Percentiles rank a stretch among this genome's conserved stretches.
Conservation (phyloP, 35 echinoderm and acorn worm species). For the Apostichopus japonicus region DNA sequence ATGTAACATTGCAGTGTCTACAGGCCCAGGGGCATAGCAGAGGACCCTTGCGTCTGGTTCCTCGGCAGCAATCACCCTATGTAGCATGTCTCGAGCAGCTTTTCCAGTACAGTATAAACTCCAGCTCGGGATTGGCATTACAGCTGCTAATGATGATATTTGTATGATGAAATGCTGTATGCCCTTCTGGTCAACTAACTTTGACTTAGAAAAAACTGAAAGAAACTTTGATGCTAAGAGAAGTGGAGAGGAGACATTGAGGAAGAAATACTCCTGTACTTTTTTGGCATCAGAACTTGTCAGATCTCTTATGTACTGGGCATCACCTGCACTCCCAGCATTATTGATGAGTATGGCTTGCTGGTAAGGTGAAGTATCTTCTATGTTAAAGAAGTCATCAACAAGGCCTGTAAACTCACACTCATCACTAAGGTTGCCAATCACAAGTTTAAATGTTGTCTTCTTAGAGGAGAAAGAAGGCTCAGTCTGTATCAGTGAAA, state of each 20-base stretch:
- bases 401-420: neutral
- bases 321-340: slow-evolving; percentile 68
- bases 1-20: slow-evolving; percentile 68
- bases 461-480: slow-evolving; percentile 18
- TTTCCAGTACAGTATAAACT: slow-evolving; percentile 66
- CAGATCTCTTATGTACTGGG: slow-evolving; percentile 28
- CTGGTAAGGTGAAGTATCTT: slow-evolving; percentile 58
- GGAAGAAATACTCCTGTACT: slow-evolving; percentile 56
- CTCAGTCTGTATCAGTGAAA: slow-evolving; percentile 30
- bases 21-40: slow-evolving; percentile 65
- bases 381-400: slow-evolving; percentile 29
- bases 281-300: slow-evolving; percentile 1
- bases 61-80: slow-evolving; percentile 67
- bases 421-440: slow-evolving; percentile 55
- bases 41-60: slow-evolving; percentile 69
- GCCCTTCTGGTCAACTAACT: slow-evolving; percentile 5
- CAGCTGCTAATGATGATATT: slow-evolving; percentile 52
- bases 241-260: slow-evolving; percentile 65
- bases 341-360: slow-evolving; percentile 73
- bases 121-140: slow-evolving; percentile 30
- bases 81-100: slow-evolving; percentile 71
- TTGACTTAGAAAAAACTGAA: slow-evolving; percentile 28
- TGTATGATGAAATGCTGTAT: slow-evolving; percentile 47
- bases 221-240: slow-evolving; percentile 68
- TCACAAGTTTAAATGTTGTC: slow-evolving; percentile 33